phyloP scores from a whole-genome alignment of 2,113 vertebrate genomes.

The Hemiprocne comata region DNA sequence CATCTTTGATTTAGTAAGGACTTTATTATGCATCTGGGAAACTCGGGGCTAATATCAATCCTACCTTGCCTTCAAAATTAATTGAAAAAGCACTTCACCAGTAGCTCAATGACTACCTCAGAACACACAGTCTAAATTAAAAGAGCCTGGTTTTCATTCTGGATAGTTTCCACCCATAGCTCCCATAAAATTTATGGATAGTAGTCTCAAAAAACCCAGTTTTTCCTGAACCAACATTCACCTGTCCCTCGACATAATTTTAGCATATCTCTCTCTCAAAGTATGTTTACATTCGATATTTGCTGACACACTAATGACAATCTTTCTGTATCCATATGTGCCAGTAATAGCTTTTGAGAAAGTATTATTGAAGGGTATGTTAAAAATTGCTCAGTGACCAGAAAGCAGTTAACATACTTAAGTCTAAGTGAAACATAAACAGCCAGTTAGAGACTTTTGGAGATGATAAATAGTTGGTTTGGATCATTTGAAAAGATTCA shows the following conservation, averaged over 20 bases:
- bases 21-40: background rate
- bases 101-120: background rate
- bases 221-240: background rate
- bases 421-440: slow-evolving; percentile 20
- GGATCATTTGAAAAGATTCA: slow-evolving; percentile 7
- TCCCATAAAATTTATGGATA: background rate
- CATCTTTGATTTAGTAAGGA: slow-evolving; percentile 21
- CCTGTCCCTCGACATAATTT: background rate
- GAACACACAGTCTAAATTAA: slow-evolving; percentile 24
- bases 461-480: slow-evolving; percentile 30
- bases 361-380: background rate
- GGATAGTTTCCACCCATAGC: background rate
- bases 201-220: background rate
- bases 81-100: slow-evolving; percentile 11
- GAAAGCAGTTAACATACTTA: slow-evolving; percentile 17
- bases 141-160: background rate
- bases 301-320: background rate
- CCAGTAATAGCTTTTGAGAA: background rate
- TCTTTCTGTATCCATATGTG: background rate
- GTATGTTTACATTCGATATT: background rate
- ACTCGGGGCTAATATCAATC: background rate
- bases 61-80: slow-evolving; percentile 14
- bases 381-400: slow-evolving; percentile 20
- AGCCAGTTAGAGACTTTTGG: background rate
- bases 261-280: background rate